Percentiles rank a stretch among this genome's conserved stretches.
phyloP scores from a whole-genome alignment of 2,888 invertebrate genomes.

The Oxycera nigricornis region DNA sequence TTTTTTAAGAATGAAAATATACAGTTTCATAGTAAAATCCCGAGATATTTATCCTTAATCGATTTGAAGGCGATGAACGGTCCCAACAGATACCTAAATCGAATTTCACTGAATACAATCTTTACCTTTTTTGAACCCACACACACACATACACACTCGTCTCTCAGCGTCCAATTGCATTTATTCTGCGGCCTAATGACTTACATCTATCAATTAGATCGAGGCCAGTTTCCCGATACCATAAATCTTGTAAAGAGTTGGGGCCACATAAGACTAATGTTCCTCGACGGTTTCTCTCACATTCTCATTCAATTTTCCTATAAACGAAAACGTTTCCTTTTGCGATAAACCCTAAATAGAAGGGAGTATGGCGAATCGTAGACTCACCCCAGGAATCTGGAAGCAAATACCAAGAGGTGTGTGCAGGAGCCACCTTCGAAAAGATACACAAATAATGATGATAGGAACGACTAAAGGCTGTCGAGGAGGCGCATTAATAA shows the following conservation, averaged over 20 bases:
- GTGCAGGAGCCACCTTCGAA: constrained; percentile 6
- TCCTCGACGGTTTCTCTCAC: neutral
- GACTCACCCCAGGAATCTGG: too few species aligned
- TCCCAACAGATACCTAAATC: too few species aligned
- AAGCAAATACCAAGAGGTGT: neutral
- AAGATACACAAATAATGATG: constrained; percentile 30
- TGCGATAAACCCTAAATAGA: neutral
- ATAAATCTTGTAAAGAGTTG: constrained; percentile 1
- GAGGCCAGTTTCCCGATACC: neutral
- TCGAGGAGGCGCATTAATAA: constrained; percentile 15
- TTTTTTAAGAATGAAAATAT: too few species aligned
- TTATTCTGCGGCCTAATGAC: neutral
- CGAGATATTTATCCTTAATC: too few species aligned
- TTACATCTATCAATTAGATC: constrained; percentile 29
- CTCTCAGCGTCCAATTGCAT: constrained; percentile 6
- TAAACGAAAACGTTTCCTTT: neutral
- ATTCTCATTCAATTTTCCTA: neutral
- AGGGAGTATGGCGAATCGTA: neutral
- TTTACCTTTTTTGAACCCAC: too few species aligned
- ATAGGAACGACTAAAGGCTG: constrained; percentile 19
- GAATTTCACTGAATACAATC: too few species aligned
- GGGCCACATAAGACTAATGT: neutral
- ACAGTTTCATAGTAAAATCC: too few species aligned
- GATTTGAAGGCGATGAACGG: too few species aligned
- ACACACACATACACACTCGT: too few species aligned